Base-by-base conservation (phyloP, 2,888 invertebrate species). In the Drosophila mayaguana region DNA sequence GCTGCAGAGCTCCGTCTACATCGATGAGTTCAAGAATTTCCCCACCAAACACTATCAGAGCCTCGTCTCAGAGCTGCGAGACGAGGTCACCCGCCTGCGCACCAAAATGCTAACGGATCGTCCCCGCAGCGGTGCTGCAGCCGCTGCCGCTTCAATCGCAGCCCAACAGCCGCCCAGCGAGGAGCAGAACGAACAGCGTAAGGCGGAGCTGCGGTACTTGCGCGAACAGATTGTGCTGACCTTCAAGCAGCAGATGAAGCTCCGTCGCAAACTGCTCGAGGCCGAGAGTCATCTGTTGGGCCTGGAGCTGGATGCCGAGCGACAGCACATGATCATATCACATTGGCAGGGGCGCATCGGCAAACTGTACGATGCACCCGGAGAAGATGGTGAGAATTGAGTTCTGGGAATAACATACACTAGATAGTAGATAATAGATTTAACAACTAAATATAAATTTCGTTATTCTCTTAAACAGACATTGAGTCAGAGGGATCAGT, bases 181-280 rank as follows among this genome's bases (percentile, higher is more conserved):
- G 1, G 94, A 94, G 8, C 93, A 94, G 43, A 92, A 94, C 63
- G 92, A 92, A 53, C 93, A 92, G 65, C 91, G 92, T 9, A 93
- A 92, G 71, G 89, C 93, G 0, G 95, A 95, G 81, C 92, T 96
- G 12, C 94, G 95, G 75, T 94, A 95, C 28, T 93, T 98, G 25
- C 95, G 97, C 43, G 97, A 97, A 85, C 96, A 97, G 83, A 97
- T 98, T 50, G 96, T 98, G 6, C 95, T 96, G 0, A 96, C 97
- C 0, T 98, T 98, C 92, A 97, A 97, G 90, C 97, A 97, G 80
- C 98, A 98, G 93, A 98, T 98, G 97, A 96, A 97, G 74, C 93
- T 98, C 40, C 94, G 98, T 81, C 94, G 97, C 38, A 95, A 96
- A 60, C 93, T 99, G 32, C 96, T 98, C 95, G 98, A 98, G 91